Evolutionary conservation across 2,888 invertebrate genomes (phyloP).

Genomic region (Salpingus planirostris): DNA sequence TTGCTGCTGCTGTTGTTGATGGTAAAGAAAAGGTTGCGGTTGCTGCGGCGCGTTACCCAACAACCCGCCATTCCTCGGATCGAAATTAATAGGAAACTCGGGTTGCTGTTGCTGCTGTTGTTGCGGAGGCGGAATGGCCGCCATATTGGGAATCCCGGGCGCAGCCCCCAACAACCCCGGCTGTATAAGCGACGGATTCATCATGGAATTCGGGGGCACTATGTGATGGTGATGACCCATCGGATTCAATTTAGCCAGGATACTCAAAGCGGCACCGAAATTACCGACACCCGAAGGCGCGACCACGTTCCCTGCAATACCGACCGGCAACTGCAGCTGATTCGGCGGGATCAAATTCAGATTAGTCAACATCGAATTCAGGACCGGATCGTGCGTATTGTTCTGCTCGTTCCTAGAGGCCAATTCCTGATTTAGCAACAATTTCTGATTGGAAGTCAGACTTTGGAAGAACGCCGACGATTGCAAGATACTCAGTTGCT

Average conservation of each 20-base stretch:
- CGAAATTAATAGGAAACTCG: conserved; percentile 39
- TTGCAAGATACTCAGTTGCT: conserved; percentile 55
- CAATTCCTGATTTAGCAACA: conserved; percentile 61
- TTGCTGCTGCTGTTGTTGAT: conserved; percentile 29
- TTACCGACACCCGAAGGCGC: no score
- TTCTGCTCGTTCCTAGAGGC: conserved; percentile 49
- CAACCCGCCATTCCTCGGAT: conserved; percentile 35
- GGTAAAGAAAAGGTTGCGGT: conserved; percentile 19
- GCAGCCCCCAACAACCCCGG: conserved; percentile 46
- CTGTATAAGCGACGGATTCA: conserved; percentile 37
- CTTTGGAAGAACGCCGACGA: conserved; percentile 63
- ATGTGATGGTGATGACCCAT: conserved; percentile 35
- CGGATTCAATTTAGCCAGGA: conserved; percentile 30
- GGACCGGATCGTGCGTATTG: conserved; percentile 49
- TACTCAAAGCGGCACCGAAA: conserved; percentile 39
- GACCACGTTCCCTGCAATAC: no score
- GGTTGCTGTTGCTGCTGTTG: no score
- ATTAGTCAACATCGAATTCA: conserved; percentile 55
- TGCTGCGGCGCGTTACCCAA: conserved; percentile 31
- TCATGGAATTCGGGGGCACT: conserved; percentile 39
- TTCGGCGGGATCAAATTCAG: conserved; percentile 42
- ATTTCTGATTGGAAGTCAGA: conserved; percentile 61
- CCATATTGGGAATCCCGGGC: conserved; percentile 40
- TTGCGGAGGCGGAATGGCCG: no score
- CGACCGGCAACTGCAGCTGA: conserved; percentile 22